Evolutionary conservation across 2,888 invertebrate species (phyloP).

Genomic region (Volucella zonaria): DNA sequence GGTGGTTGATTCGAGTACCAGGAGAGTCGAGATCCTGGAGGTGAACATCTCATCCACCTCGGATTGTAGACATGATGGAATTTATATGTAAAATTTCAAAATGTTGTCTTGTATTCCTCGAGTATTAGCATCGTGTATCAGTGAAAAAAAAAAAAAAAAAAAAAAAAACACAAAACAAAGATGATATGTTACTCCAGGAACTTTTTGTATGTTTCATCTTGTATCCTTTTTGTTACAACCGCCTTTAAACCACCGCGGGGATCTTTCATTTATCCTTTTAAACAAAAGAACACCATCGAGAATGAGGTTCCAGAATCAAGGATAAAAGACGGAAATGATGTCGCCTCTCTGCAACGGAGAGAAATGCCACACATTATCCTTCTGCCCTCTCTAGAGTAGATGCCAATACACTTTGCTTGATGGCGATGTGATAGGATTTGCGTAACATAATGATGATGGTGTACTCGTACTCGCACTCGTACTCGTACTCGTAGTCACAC

Average conservation of each 20-base stretch:
- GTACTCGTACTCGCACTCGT: neutral
- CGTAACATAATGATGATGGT: constrained; percentile 30
- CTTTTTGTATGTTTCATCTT: constrained; percentile 10
- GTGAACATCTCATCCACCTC: constrained; percentile 22
- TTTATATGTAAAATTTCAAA: constrained; percentile 32
- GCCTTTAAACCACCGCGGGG: constrained; percentile 14
- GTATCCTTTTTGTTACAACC: constrained; percentile 20
- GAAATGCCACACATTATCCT: constrained; percentile 19
- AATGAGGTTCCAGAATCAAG: constrained; percentile 20
- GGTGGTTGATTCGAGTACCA: constrained; percentile 53
- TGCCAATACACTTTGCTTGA: constrained; percentile 13
- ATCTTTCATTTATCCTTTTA: constrained; percentile 40
- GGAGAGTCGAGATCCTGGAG: neutral
- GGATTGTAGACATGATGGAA: constrained; percentile 1
- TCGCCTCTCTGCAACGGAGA: constrained; percentile 2
- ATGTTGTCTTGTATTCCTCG: neutral
- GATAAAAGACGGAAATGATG: constrained; percentile 56
- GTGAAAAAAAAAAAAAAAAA: neutral
- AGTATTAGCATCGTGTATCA: neutral
- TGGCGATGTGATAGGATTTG: constrained; percentile 27
- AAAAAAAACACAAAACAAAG: no score
- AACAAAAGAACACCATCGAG: constrained; percentile 27
- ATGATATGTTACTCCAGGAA: neutral
- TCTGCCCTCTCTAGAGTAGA: constrained; percentile 11
- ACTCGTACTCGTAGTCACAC: no score